phyloP scores from a whole-genome alignment of 2,113 vertebrate species.

The Crotalus tigris region DNA sequence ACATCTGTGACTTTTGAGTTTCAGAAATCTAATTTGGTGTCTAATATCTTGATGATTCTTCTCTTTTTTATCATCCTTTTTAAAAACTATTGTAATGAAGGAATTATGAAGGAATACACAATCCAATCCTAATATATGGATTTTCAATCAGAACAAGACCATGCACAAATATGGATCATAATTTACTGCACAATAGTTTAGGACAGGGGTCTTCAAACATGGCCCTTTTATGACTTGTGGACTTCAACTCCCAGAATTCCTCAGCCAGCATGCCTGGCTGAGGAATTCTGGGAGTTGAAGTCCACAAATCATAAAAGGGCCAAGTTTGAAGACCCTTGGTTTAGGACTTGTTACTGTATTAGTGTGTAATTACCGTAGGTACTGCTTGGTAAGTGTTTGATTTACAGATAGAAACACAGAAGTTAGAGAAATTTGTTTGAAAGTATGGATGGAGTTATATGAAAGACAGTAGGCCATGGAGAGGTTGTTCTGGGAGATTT shows the following conservation, averaged over 20 bases:
- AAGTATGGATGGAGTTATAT: neutral
- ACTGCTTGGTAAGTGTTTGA: neutral
- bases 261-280: too few relatives aligned
- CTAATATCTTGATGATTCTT: neutral
- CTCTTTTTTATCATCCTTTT: neutral
- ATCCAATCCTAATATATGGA: neutral
- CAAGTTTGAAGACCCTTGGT: neutral
- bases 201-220: too few relatives aligned
- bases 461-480: neutral
- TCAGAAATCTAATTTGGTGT: neutral
- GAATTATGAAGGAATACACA: neutral
- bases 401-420: neutral
- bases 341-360: neutral
- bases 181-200: neutral
- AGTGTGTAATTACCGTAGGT: neutral
- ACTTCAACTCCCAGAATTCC: too few relatives aligned
- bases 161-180: neutral
- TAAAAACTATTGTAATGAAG: neutral
- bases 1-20: neutral
- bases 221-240: too few relatives aligned
- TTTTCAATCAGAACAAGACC: neutral
- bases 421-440: neutral
- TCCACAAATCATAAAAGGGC: too few relatives aligned
- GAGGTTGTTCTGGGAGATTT: neutral
- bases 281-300: too few relatives aligned